A percentile compares a stretch with the other conserved stretches of the same genome.
Conservation (phyloP, 2,888 invertebrate genomes). For the Apodemia zela region DNA sequence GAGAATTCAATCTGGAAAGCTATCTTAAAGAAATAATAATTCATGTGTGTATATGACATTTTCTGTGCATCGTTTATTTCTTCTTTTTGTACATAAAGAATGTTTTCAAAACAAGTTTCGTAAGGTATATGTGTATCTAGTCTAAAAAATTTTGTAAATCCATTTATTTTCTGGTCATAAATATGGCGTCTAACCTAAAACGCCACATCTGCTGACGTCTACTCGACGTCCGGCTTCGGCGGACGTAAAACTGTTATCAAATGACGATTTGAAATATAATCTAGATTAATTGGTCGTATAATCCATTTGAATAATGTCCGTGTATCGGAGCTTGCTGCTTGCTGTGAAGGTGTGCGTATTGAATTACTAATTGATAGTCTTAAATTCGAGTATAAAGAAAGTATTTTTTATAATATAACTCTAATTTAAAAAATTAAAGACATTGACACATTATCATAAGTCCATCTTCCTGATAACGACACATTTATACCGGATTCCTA, state of each 20-base stretch:
- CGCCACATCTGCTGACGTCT: constrained; percentile 11
- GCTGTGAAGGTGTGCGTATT: neutral
- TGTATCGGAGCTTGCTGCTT: neutral
- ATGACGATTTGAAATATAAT: neutral
- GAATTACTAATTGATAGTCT: neutral
- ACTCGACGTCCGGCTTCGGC: neutral
- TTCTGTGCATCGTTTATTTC: too few relatives aligned
- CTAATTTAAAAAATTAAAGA: neutral
- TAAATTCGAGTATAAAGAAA: neutral
- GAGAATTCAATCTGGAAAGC: too few relatives aligned
- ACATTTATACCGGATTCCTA: too few relatives aligned
- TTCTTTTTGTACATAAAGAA: too few relatives aligned
- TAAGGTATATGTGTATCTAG: too few relatives aligned
- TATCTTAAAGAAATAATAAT: too few relatives aligned
- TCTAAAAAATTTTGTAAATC: neutral
- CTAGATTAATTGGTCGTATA: constrained; percentile 1
- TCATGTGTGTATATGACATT: too few relatives aligned
- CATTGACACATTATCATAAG: too few relatives aligned
- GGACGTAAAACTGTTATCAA: neutral
- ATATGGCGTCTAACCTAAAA: constrained; percentile 1
- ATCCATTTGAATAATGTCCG: neutral
- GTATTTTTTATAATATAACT: neutral
- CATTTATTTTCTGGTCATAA: neutral
- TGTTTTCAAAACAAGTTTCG: too few relatives aligned
- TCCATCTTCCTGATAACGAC: too few relatives aligned